A percentile compares a stretch with the other conserved stretches of the same genome.
These are phyloP conservation scores for Planococcus citri DNA, from an alignment of 1,140 invertebrate species.

Conservation along the genomic window DNA sequence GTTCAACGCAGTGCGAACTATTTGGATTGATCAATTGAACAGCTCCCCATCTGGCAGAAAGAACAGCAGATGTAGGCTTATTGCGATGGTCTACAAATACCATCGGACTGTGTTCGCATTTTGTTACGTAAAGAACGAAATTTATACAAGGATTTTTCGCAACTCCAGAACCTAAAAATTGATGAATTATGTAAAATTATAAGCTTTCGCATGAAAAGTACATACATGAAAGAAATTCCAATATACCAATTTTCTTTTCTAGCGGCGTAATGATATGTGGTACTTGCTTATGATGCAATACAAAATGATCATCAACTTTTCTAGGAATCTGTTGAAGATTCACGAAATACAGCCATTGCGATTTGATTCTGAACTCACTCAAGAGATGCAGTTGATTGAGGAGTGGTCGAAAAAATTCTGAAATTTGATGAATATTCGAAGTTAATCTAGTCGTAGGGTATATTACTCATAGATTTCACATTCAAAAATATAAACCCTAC, in stretches of 20 bases:
- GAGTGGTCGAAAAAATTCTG: conserved; percentile 63
- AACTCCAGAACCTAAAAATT: conserved; percentile 48
- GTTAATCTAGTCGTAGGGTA: no score
- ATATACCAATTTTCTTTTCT: conserved; percentile 64
- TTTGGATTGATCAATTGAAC: conserved; percentile 59
- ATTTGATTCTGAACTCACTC: conserved; percentile 65
- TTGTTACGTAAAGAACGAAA: conserved; percentile 68
- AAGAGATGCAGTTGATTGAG: conserved; percentile 49
- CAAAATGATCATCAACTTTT: conserved; percentile 34
- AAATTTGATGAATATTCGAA: conserved; percentile 30
- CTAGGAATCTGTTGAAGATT: conserved; percentile 55
- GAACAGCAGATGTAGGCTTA: conserved; percentile 51
- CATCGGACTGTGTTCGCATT: conserved; percentile 57
- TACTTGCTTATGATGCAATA: conserved; percentile 47
- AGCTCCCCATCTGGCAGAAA: conserved; percentile 88
- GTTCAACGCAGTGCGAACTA: conserved; percentile 37
- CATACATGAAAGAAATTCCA: conserved; percentile 21
- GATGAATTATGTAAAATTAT: conserved; percentile 16
- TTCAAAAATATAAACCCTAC: conserved; percentile 33
- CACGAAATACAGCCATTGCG: conserved; percentile 74
- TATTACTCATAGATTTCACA: not conserved
- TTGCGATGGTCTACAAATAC: conserved; percentile 47
- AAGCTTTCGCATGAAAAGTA: conserved; percentile 7
- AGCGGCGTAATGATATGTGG: conserved; percentile 64
- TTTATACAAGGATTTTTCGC: conserved; percentile 69